Evolutionary conservation across 2,797 vertebrate genomes (phyloP).

Genomic region (Telmatherina bonti): DNA sequence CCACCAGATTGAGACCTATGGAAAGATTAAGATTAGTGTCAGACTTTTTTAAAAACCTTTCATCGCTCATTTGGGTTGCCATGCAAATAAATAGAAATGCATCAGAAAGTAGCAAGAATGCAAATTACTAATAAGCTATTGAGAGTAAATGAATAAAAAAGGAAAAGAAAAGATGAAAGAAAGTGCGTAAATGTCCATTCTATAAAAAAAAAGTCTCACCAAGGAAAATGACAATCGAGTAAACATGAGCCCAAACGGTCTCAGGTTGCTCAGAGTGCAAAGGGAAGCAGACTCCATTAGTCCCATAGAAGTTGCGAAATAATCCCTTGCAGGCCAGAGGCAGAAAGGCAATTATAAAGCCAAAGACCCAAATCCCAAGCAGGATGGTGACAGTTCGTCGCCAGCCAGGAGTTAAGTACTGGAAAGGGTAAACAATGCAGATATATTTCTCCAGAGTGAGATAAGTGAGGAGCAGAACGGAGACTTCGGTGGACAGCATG

Average conservation of each 20-base stretch:
- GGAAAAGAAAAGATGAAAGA: background rate
- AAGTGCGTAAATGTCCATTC: background rate
- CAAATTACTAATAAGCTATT: background rate
- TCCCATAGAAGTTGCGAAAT: slow-evolving; percentile 96
- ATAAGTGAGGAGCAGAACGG: slow-evolving; percentile 95
- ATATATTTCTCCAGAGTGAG: slow-evolving; percentile 98
- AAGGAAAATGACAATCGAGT: slow-evolving; percentile 95
- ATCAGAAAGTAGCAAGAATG: background rate
- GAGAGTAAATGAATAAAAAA: background rate
- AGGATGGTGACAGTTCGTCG: slow-evolving; percentile 90
- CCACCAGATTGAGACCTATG: slow-evolving; percentile 93
- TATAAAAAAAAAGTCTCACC: slow-evolving; percentile 80
- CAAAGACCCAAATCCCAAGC: slow-evolving; percentile 92
- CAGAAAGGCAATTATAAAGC: slow-evolving; percentile 91
- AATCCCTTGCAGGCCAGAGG: slow-evolving; percentile 90
- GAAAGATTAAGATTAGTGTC: slow-evolving; percentile 31
- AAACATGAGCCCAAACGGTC: slow-evolving; percentile 91
- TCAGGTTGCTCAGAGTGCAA: slow-evolving; percentile 95
- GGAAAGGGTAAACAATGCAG: slow-evolving; percentile 97
- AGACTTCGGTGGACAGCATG: slow-evolving; percentile 97
- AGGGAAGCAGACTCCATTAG: slow-evolving; percentile 96
- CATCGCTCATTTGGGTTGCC: background rate
- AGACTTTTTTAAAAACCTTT: background rate
- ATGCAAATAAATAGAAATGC: slow-evolving; percentile 2
- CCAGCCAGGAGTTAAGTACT: slow-evolving; percentile 91